These are phyloP conservation scores for Phocoena phocoena DNA, from an alignment of 2,113 vertebrate genomes.

Conservation along the genomic window DNA sequence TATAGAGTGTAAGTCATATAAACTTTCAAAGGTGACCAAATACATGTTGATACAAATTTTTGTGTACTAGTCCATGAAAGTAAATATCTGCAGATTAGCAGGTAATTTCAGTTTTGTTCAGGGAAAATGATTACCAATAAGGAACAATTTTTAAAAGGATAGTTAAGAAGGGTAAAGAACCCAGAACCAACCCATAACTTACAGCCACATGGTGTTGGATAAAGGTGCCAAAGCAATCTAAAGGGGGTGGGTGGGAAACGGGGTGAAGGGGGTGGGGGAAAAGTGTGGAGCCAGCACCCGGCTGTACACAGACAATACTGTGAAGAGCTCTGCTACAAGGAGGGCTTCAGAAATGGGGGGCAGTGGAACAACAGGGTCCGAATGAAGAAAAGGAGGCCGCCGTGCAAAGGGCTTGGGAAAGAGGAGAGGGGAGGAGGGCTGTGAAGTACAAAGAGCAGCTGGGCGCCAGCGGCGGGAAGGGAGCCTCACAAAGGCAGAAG, in stretches of 20 bases:
- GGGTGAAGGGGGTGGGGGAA: neutral
- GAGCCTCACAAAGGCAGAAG: neutral
- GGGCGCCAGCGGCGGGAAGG: neutral
- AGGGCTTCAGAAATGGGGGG: neutral
- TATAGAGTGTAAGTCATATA: neutral
- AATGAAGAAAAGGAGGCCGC: neutral
- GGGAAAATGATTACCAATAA: neutral
- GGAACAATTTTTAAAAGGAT: neutral
- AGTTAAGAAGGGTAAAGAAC: constrained; percentile 16
- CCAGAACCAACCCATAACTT: neutral
- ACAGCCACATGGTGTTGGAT: neutral
- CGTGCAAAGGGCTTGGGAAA: neutral
- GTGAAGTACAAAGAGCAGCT: neutral
- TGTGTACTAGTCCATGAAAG: neutral
- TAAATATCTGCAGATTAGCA: neutral
- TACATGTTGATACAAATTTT: neutral
- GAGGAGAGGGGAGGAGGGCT: neutral
- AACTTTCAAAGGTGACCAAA: neutral
- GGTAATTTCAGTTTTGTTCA: neutral
- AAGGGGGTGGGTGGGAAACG: neutral
- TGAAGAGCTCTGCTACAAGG: neutral
- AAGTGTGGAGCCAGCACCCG: neutral
- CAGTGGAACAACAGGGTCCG: neutral
- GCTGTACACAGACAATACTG: neutral
- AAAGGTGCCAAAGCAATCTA: neutral